A percentile compares a stretch with the other conserved stretches of the same genome.
These are phyloP conservation scores for Sebastes glaucus DNA, from an alignment of 2,797 vertebrate genomes.

Conservation along the genomic window DNA sequence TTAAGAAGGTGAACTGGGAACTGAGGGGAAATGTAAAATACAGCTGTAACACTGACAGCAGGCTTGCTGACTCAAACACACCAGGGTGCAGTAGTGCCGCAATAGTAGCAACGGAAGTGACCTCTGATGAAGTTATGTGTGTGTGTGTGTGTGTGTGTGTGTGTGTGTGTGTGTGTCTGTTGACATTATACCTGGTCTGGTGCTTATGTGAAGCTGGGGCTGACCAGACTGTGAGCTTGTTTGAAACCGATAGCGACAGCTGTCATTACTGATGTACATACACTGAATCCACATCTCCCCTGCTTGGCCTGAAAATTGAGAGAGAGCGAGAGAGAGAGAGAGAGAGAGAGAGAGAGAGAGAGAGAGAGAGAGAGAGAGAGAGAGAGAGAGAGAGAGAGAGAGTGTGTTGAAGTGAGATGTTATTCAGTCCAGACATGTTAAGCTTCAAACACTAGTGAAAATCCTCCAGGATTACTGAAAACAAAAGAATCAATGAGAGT, in stretches of 20 bases:
- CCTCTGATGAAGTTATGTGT: conserved; percentile 26
- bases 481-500: conserved; percentile 9
- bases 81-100: conserved; percentile 55
- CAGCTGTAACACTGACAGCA: conserved; percentile 72
- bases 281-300: conserved; percentile 72
- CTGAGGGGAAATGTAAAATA: conserved; percentile 61
- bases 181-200: conserved; percentile 72
- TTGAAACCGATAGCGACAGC: conserved; percentile 80
- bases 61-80: conserved; percentile 70
- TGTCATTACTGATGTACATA: conserved; percentile 77
- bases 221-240: conserved; percentile 64
- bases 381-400: neutral
- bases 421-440: conserved; percentile 16
- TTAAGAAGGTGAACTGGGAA: conserved; percentile 36
- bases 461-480: conserved; percentile 29
- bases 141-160: conserved; percentile 14
- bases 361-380: neutral
- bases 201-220: conserved; percentile 78
- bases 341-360: neutral
- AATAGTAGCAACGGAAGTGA: conserved; percentile 63
- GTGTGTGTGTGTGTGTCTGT: conserved; percentile 11
- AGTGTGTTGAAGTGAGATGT: neutral
- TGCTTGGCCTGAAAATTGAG: conserved; percentile 49
- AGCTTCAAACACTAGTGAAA: neutral
- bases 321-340: neutral